A percentile compares a stretch with the other conserved stretches of the same genome.
Evolutionary conservation across 2,888 invertebrate genomes (phyloP).

Genomic region (Rhagophthalmus giganteus): DNA sequence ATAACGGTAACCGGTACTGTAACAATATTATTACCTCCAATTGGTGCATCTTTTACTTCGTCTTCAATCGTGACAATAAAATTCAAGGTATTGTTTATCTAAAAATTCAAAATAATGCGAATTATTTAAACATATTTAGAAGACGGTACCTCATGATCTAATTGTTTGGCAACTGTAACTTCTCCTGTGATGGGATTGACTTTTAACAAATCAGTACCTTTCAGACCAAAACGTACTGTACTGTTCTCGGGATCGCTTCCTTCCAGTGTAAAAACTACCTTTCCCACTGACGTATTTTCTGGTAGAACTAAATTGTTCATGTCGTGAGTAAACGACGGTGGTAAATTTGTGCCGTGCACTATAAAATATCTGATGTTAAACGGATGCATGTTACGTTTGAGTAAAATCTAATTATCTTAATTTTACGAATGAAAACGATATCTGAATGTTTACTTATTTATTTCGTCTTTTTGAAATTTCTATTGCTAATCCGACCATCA

Average conservation of each 20-base stretch:
- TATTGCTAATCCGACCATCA: not conserved
- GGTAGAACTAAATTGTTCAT: conserved; percentile 77
- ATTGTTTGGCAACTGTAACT: conserved; percentile 74
- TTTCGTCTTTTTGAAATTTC: not conserved
- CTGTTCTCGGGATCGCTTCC: conserved; percentile 83
- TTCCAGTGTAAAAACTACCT: conserved; percentile 74
- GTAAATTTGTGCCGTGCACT: conserved; percentile 62
- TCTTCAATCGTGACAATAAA: conserved; percentile 83
- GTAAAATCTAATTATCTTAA: too few species aligned
- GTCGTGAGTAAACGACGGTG: conserved; percentile 74
- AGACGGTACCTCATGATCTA: conserved; percentile 76
- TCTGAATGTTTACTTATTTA: too few species aligned
- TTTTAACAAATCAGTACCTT: conserved; percentile 79
- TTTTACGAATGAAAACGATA: too few species aligned
- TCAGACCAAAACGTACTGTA: conserved; percentile 69
- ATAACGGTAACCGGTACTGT: conserved; percentile 79
- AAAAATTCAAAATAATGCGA: conserved; percentile 44
- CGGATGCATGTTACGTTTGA: too few species aligned
- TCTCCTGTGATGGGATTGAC: conserved; percentile 78
- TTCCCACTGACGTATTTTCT: conserved; percentile 79
- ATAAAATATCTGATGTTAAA: conserved; percentile 35
- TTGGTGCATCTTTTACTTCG: conserved; percentile 61
- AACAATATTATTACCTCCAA: conserved; percentile 70
- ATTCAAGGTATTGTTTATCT: conserved; percentile 77
- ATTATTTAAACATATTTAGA: not conserved